Base-by-base conservation (phyloP, 2,113 vertebrate genomes). In the Scortum barcoo region DNA sequence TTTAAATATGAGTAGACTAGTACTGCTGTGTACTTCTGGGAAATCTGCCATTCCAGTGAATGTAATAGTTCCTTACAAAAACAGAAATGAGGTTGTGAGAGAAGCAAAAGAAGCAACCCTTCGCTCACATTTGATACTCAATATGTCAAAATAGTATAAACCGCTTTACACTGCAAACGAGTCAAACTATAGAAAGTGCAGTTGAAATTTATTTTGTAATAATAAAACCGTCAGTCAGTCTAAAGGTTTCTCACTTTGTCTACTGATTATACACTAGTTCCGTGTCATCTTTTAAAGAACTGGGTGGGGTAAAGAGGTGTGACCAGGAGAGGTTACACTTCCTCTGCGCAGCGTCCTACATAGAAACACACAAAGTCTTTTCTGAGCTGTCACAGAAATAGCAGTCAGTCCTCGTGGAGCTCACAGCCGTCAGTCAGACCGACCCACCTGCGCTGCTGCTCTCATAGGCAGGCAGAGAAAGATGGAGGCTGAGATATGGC, bases 311-410 rank as follows among this genome's bases (percentile, higher is more conserved):
- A 1, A 77, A 51, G 46, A 70, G 73, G 48, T 60, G 72, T 77
- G 65, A 56, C 69, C 62, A 53, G 42, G 17, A n/a, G 17, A 36
- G 33, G 26, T 50, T 26, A 79, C 74, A 86, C 61, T 74, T 89
- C 63, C 73, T 62, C 46, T 65, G 8, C 12, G 57, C 24, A 56
- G 69, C 28, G 51, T 2, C 54, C 40, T 26, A 56, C 58, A 67
- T n/a, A 67, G 48, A 78, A 70, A 68, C n/a, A 68, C n/a, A 40
- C 28, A 36, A 36, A 36, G 2, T 20, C 67, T 78, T 75, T 83
- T 86, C 77, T 89, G 68, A 74, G 83, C 67, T 65, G 56, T 69
- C 75, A 88, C 90, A 88, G 89, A 93, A 93, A 93, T 93, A 95
- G 92, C 85, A 74, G 54, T 76, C 67, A 42, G 67, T 66, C 38